Evolutionary conservation across 2,797 vertebrate species (phyloP), one percentile per base, ranked within the genome.

Genomic region (Lateolabrax maculatus): DNA sequence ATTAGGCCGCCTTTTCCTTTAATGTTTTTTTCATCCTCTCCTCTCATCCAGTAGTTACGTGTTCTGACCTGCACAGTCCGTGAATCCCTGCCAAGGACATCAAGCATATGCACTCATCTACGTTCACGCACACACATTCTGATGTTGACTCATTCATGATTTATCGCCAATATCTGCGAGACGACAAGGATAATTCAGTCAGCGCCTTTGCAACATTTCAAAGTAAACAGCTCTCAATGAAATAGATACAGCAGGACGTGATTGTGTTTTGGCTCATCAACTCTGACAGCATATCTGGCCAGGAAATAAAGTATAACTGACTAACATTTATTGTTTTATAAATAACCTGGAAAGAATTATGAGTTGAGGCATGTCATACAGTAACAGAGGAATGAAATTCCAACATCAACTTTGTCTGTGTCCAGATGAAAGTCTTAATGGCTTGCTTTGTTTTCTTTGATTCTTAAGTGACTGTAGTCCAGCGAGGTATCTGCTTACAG

Each of bases 1-100:
- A 85, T 88, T 75, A 83, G 82, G 73, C 60, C 6, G 21, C 11
- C 70, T 87, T 71, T 83, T 87, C 86, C 78, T 81, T 75, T 77
- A 76, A 84, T 77, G 71, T 81, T 73, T 86, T 80, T 81, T 80
- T 61, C 52, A 64, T 77, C 55, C 79, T 61, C 57, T 75, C 36
- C 52, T n/a, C 44, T 81, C 74, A 78, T 83, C 77, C 85, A 70
- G 55, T 88, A 89, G 67, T 80, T 84, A 61, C 83, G 80, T 90
- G 88, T 90, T 87, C 70, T 69, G 86, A 82, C 84, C 87, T 86
- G 83, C 77, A 80, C 55, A 58, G 70, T 87, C 72, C 63, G 71
- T 48, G 56, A 77, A 70, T 88, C 71, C 21, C 19, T 57, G 62
- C 39, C 87, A 90, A 86, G 86, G 87, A 84, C 81, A 87, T 75